phyloP scores from a whole-genome alignment of 2,113 vertebrate genomes.

The Ia io region DNA sequence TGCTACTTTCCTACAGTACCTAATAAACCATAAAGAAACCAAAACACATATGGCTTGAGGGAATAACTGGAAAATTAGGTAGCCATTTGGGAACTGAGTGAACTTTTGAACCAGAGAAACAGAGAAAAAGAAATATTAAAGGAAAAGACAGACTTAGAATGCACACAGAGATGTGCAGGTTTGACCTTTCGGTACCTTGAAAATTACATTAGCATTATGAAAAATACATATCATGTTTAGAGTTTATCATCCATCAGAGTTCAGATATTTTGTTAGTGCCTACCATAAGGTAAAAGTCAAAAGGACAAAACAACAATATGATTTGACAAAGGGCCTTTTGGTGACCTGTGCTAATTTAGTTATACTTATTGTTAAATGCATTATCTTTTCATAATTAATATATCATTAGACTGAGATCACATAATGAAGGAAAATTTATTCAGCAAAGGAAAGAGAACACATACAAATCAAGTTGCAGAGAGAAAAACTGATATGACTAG shows the following conservation, averaged over 20 bases:
- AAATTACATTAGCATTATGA: slow-evolving; percentile 90
- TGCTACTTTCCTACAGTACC: slow-evolving; percentile 91
- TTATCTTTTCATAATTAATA: slow-evolving; percentile 84
- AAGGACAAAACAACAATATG: slow-evolving; percentile 86
- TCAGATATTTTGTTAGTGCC: slow-evolving; percentile 83
- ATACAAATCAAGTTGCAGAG: slow-evolving; percentile 29
- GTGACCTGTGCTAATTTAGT: slow-evolving; percentile 84
- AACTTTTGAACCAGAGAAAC: slow-evolving; percentile 90
- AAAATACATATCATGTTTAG: slow-evolving; percentile 87
- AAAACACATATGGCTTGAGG: slow-evolving; percentile 92
- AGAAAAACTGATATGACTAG: slow-evolving; percentile 43
- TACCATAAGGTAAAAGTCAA: slow-evolving; percentile 86
- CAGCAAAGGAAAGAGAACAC: slow-evolving; percentile 69
- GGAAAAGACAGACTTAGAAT: slow-evolving; percentile 86
- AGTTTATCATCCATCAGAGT: slow-evolving; percentile 85
- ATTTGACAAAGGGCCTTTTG: slow-evolving; percentile 85
- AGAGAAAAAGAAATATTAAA: slow-evolving; percentile 88
- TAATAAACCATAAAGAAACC: slow-evolving; percentile 93
- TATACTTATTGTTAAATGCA: slow-evolving; percentile 84
- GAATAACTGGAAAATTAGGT: slow-evolving; percentile 93
- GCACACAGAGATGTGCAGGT: slow-evolving; percentile 81
- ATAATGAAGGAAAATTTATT: slow-evolving; percentile 77
- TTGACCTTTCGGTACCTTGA: slow-evolving; percentile 86
- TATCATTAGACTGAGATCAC: slow-evolving; percentile 79
- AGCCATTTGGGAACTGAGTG: slow-evolving; percentile 90